phyloP scores from a whole-genome alignment of 2,113 vertebrate genomes.

The Pedionomus torquatus region DNA sequence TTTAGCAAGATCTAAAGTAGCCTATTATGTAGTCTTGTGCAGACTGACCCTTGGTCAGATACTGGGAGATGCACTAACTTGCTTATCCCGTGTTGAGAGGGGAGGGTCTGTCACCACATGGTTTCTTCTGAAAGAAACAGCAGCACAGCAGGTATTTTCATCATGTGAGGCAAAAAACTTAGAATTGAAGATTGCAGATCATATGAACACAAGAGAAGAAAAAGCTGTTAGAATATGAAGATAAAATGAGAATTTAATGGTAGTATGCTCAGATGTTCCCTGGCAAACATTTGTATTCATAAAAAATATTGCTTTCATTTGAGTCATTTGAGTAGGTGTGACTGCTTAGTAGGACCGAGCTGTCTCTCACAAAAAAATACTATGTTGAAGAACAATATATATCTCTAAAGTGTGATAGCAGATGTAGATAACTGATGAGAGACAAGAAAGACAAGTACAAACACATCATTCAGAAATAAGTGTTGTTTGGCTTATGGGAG shows the following conservation, averaged over 20 bases:
- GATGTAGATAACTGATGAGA: conserved; percentile 20
- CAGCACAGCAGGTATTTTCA: background rate
- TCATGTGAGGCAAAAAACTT: background rate
- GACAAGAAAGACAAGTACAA: conserved; percentile 46
- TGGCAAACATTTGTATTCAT: conserved; percentile 33
- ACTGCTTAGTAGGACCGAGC: conserved; percentile 52
- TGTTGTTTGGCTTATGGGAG: conserved; percentile 32
- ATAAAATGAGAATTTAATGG: conserved; percentile 42
- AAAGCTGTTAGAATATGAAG: background rate
- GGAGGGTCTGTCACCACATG: background rate
- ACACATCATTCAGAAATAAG: conserved; percentile 58
- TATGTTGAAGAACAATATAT: conserved; percentile 42
- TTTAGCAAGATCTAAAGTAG: background rate
- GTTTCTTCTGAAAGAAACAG: background rate
- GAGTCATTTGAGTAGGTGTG: conserved; percentile 63
- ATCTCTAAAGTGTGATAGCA: conserved; percentile 15
- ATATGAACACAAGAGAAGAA: background rate
- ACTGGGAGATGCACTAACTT: background rate
- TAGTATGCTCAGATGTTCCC: conserved; percentile 24
- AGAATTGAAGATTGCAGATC: background rate
- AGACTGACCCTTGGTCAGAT: background rate
- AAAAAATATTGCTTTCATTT: conserved; percentile 56
- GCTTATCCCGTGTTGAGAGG: background rate
- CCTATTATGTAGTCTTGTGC: background rate
- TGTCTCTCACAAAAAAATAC: conserved; percentile 37